phyloP scores from a whole-genome alignment of 2,113 vertebrate genomes.

The Cariama cristata region DNA sequence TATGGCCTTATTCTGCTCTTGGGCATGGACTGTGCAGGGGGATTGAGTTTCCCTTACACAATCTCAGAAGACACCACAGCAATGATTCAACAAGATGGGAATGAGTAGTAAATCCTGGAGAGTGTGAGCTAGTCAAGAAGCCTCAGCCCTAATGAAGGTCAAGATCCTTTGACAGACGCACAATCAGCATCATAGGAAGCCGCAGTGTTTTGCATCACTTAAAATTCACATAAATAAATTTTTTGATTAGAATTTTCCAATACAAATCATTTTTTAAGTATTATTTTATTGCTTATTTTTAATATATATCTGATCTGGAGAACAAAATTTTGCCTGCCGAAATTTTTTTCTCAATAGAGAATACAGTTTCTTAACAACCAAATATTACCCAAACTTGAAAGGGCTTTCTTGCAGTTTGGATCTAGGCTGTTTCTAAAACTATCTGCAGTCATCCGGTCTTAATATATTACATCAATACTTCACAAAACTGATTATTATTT shows the following conservation, averaged over 20 bases:
- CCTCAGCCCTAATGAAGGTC: background rate
- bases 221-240: background rate
- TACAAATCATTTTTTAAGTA: background rate
- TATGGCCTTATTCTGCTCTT: background rate
- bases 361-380: background rate
- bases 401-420: background rate
- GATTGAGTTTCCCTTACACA: background rate
- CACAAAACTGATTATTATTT: constrained; percentile 45
- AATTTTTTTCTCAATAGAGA: background rate
- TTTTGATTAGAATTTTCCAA: background rate
- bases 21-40: background rate
- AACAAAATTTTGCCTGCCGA: background rate
- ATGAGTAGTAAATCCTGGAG: background rate
- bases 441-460: background rate
- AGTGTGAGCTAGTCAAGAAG: background rate
- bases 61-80: background rate
- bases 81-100: background rate
- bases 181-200: background rate
- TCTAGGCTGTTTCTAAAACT: background rate
- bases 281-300: background rate
- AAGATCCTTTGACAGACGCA: background rate
- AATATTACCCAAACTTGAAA: background rate
- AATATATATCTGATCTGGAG: background rate
- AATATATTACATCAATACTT: constrained; percentile 21
- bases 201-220: rapidly evolving